These are phyloP conservation scores for Muricea muricata DNA, from an alignment of 92 coral and sea anemone species.

Conservation along the genomic window DNA sequence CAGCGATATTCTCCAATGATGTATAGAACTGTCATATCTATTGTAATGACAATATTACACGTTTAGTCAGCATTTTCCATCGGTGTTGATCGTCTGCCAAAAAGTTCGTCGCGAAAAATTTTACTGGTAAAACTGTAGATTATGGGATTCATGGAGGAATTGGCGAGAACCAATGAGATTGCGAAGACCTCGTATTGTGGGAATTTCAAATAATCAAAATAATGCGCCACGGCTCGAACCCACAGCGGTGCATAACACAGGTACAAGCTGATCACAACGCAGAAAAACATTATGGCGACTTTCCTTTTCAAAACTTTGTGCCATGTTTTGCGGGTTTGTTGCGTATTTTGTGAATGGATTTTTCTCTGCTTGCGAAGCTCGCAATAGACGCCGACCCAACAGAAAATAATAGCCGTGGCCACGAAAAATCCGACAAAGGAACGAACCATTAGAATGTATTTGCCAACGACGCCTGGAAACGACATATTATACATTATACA, in stretches of 20 bases:
- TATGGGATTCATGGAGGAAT: neutral
- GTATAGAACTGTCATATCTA: too few relatives aligned
- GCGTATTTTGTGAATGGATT: neutral
- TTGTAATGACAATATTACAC: too few relatives aligned
- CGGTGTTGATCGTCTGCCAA: neutral
- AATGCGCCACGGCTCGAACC: neutral
- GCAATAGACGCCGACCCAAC: neutral
- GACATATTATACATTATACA: too few relatives aligned
- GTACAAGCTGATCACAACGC: neutral
- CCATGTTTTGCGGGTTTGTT: neutral
- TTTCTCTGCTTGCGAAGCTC: neutral
- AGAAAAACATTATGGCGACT: constrained; percentile 12
- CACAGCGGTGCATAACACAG: neutral
- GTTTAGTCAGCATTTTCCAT: neutral
- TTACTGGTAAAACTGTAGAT: constrained; percentile 20
- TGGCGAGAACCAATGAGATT: neutral
- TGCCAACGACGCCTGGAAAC: neutral
- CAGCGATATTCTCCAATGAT: too few relatives aligned
- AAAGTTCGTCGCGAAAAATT: neutral
- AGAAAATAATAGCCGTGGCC: neutral
- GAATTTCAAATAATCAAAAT: neutral
- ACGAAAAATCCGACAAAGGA: constrained; percentile 7
- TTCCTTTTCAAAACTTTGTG: neutral
- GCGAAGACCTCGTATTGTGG: neutral
- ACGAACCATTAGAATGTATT: constrained; percentile 3